These are phyloP conservation scores for Yponomeuta plumbellus DNA, from an alignment of 2,888 invertebrate species.

Conservation along the genomic window DNA sequence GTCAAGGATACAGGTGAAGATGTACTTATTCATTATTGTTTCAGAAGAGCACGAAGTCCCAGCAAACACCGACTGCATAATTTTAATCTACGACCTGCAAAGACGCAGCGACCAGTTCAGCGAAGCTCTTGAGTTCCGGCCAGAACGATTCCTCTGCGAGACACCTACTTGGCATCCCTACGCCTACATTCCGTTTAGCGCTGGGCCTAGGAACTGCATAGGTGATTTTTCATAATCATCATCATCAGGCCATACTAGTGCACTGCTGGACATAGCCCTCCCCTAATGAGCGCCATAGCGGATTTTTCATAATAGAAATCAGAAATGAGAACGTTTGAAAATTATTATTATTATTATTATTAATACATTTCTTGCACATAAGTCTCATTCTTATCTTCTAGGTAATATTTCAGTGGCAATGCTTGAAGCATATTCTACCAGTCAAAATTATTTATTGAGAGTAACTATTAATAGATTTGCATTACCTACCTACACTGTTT, in stretches of 20 bases:
- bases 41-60: slow-evolving; percentile 34
- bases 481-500: background rate
- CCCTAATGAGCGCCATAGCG: too few relatives aligned
- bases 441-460: background rate
- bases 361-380: too few relatives aligned
- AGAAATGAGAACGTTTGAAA: too few relatives aligned
- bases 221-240: slow-evolving; percentile 53
- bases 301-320: too few relatives aligned
- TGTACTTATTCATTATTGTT: slow-evolving; percentile 19
- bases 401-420: too few relatives aligned
- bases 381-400: too few relatives aligned
- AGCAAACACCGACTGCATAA: slow-evolving; percentile 19
- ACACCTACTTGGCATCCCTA: slow-evolving; percentile 47
- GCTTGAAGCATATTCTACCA: too few relatives aligned
- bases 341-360: too few relatives aligned
- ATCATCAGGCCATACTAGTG: too few relatives aligned
- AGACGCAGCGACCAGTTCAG: slow-evolving; percentile 59
- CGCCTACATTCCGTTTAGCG: slow-evolving; percentile 72
- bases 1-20: background rate
- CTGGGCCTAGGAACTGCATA: slow-evolving; percentile 80
- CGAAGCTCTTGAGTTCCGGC: slow-evolving; percentile 61
- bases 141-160: slow-evolving; percentile 68
- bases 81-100: slow-evolving; percentile 43
- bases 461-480: background rate
- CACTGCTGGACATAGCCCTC: too few relatives aligned